These are phyloP conservation scores for Cheirogaleus medius DNA, from an alignment of 2,113 vertebrate genomes.

Conservation along the genomic window DNA sequence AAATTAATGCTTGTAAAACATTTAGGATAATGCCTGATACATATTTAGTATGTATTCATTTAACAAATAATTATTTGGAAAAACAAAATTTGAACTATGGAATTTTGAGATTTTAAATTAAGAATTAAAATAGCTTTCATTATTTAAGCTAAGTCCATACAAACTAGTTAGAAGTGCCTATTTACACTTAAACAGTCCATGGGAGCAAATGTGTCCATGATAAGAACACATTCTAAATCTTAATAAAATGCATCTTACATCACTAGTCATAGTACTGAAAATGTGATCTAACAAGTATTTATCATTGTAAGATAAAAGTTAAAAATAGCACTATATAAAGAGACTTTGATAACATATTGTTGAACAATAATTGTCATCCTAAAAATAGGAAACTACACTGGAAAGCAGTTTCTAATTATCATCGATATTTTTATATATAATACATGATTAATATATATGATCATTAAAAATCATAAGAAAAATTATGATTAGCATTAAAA, in stretches of 20 bases:
- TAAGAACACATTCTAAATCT: background rate
- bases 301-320: background rate
- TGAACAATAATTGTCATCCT: background rate
- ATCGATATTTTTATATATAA: background rate
- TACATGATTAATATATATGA: background rate
- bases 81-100: background rate
- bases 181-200: background rate
- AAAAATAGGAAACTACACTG: background rate
- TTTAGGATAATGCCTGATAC: background rate
- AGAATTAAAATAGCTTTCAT: constrained; percentile 14
- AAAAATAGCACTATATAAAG: background rate
- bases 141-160: background rate
- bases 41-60: background rate
- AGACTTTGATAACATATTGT: background rate
- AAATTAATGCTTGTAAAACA: background rate
- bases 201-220: background rate
- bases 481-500: background rate
- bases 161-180: background rate
- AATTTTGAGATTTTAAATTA: background rate
- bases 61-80: background rate
- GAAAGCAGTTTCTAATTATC: background rate
- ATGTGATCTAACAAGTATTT: background rate
- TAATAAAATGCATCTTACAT: background rate
- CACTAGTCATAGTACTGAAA: background rate
- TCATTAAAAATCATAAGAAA: constrained; percentile 23